These are phyloP conservation scores for Chymomyza costata DNA, from an alignment of 1,140 invertebrate genomes.

Conservation along the genomic window DNA sequence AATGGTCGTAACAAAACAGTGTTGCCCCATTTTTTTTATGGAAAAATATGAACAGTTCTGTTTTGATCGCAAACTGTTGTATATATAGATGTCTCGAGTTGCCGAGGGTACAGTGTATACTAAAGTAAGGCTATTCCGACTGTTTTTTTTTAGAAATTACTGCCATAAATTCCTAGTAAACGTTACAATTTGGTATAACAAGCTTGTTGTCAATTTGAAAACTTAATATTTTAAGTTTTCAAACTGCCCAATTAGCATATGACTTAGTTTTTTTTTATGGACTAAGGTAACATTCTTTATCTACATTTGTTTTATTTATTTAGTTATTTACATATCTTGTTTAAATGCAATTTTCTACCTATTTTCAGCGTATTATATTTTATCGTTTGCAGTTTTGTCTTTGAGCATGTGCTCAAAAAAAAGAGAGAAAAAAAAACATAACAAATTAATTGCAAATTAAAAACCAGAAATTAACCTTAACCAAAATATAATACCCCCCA, in stretches of 20 bases:
- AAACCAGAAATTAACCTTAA: slow-evolving; percentile 55
- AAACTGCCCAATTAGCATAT: not conserved
- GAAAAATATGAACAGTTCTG: no score
- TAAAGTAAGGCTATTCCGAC: no score
- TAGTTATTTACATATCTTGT: slow-evolving; percentile 48
- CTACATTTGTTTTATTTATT: slow-evolving; percentile 13
- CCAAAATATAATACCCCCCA: slow-evolving; percentile 39
- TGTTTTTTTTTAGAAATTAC: no score
- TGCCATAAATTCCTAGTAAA: no score
- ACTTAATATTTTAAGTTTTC: not conserved
- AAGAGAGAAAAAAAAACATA: slow-evolving; percentile 22
- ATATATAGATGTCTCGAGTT: no score
- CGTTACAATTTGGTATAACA: no score
- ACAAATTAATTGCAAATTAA: no score
- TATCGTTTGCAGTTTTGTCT: slow-evolving; percentile 69
- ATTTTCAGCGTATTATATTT: slow-evolving; percentile 69
- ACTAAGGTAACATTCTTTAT: slow-evolving; percentile 28
- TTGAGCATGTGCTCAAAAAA: slow-evolving; percentile 21
- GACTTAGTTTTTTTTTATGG: slow-evolving; percentile 24
- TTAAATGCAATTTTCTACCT: slow-evolving; percentile 71
- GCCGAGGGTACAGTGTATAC: no score
- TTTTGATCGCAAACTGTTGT: no score
- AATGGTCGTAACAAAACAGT: no score
- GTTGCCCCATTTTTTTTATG: no score
- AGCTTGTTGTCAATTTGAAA: no score